A percentile compares a stretch with the other conserved stretches of the same genome.
Evolutionary conservation across 37 sponge, comb jelly and placozoan species (phyloP).

Genomic region (Cladorhizidae sp.): DNA sequence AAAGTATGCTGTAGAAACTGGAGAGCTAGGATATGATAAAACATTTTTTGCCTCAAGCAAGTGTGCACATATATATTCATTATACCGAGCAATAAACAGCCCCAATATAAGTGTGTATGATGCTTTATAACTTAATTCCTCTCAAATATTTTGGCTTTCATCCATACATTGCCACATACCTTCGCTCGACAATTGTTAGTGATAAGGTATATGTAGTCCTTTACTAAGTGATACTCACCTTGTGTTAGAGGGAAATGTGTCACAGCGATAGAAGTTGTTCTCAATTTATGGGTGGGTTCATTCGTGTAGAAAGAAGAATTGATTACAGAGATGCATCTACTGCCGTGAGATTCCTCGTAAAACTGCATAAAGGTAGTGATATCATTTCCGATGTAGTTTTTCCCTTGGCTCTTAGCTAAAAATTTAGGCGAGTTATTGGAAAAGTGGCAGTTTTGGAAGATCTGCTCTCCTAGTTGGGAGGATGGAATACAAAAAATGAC

Average conservation of each 20-base stretch:
- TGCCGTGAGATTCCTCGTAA: background rate
- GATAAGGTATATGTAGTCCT: no score
- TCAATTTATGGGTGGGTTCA: background rate
- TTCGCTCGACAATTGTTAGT: no score
- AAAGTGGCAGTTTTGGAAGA: background rate
- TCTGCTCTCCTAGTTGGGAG: background rate
- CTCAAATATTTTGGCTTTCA: no score
- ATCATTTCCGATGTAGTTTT: constrained; percentile 8
- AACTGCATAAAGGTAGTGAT: constrained; percentile 7
- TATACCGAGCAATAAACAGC: no score
- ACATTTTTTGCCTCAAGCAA: no score
- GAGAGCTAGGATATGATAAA: no score
- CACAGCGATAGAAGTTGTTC: background rate
- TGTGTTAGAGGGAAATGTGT: constrained; percentile 1
- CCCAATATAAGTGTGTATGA: no score
- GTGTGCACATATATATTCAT: no score
- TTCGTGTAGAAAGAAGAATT: background rate
- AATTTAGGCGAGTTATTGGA: background rate
- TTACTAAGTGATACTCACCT: no score
- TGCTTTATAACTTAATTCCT: no score
- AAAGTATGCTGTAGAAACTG: no score
- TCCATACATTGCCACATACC: no score
- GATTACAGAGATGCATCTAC: background rate
- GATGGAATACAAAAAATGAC: background rate
- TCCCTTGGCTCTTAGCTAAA: background rate